Evolutionary conservation across 2,888 invertebrate species (phyloP).

Genomic region (Amiota communis): DNA sequence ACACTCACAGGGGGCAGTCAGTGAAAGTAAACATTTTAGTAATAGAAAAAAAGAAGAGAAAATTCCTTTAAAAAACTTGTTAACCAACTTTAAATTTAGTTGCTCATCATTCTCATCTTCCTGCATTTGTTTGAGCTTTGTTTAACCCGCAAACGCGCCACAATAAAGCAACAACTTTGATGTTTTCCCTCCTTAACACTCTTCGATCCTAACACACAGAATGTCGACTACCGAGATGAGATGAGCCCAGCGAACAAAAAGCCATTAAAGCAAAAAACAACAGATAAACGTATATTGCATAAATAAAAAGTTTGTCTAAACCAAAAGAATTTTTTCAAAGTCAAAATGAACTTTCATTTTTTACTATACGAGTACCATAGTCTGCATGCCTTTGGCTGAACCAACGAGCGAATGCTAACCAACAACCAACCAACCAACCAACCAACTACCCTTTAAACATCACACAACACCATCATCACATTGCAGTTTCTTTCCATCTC

Average conservation of each 20-base stretch:
- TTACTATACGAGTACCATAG: not conserved
- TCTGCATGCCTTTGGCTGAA: conserved; percentile 5
- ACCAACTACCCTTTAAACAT: not conserved
- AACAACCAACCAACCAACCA: not conserved
- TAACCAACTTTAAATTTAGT: not conserved
- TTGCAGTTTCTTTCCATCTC: too few species aligned
- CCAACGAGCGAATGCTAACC: too few species aligned
- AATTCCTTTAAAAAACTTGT: not conserved
- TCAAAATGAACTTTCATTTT: conserved; percentile 48
- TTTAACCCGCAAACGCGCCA: conserved; percentile 19
- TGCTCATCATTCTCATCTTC: not conserved
- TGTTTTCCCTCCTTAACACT: not conserved
- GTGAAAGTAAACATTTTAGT: not conserved
- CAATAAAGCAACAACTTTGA: conserved; percentile 4
- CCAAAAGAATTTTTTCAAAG: conserved; percentile 40
- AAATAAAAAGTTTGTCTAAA: conserved; percentile 13
- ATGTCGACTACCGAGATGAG: too few species aligned
- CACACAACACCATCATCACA: too few species aligned
- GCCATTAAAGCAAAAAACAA: not conserved
- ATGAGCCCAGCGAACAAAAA: not conserved
- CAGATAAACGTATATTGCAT: not conserved
- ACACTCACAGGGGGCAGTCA: too few species aligned
- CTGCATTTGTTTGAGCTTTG: not conserved
- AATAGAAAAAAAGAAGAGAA: not conserved
- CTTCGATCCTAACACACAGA: too few species aligned